Base-by-base conservation (phyloP, 92 coral and sea anemone genomes). In the Zoanthus sansibaricus region DNA sequence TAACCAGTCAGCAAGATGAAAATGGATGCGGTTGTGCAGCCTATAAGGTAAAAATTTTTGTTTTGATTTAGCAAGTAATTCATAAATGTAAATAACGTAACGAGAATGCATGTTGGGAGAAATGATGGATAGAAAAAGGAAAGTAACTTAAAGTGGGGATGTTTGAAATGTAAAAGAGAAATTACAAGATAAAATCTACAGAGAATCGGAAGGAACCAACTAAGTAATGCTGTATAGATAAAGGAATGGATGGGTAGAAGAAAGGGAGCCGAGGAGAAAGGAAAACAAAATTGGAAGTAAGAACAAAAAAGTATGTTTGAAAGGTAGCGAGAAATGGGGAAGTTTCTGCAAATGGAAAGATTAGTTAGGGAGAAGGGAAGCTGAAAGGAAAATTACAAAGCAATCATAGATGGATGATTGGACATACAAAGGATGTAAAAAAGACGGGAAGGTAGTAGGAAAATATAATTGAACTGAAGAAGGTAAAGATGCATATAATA, bases 1-100 rank as follows among this genome's bases (percentile, higher is more conserved):
- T 97, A 97, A 0, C 99, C 99, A 1, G 98, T 96, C 3, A 89
- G 83, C 31, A 97, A 94, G 48, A 97, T 91, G 74, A 97, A 97
- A 16, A 95, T 30, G n/a, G 99, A 93, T 13, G 99, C 99, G 6
- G 94, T 92, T 4, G 98, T 77, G 69, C 99, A 97, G 45, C 99
- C 99, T 97, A 91, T 4, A 68, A 79, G 64, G 67, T 56, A 68
- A 64, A 78, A 30, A 62, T 55, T 31, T 61, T 25, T 20, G 0
- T 51, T 21, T 20, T 13, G 2, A 8, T 13, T 33, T 30, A 31
- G 14, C 10, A 7, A 69, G 6, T 30, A 15, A 15, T 69, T 30
- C 15, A 69, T 3, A 30, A 9, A 69, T 30, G 9, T 44, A 20
- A 3, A 18, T n/a, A 7, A 62, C 10, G 30, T n/a, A 62, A 6